A percentile compares a stretch with the other conserved stretches of the same genome.
phyloP scores from a whole-genome alignment of 35 echinoderm and acorn worm genomes.

The Chiridota heheva region DNA sequence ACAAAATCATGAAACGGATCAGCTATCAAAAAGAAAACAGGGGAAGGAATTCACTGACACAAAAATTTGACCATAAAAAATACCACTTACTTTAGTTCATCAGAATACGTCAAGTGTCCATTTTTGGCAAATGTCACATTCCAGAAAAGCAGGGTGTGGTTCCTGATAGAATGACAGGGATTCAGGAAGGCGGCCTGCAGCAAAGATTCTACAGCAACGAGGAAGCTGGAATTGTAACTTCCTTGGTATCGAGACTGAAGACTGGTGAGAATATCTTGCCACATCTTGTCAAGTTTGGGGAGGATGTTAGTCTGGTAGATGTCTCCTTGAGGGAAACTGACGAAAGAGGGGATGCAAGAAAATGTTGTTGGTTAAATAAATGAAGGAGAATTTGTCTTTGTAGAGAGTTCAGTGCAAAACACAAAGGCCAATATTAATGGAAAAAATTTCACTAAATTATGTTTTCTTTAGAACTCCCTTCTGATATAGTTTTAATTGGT shows the following conservation, averaged over 20 bases:
- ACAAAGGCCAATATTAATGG: no score
- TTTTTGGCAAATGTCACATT: slow-evolving; percentile 76
- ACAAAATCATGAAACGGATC: no score
- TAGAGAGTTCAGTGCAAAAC: no score
- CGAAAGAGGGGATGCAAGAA: no score
- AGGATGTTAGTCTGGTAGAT: slow-evolving; percentile 27
- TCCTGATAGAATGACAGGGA: slow-evolving; percentile 65
- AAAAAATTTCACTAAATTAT: no score
- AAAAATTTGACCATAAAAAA: no score
- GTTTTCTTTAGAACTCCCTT: no score
- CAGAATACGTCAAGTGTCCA: slow-evolving; percentile 56
- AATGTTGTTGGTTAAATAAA: no score
- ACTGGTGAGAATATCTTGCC: slow-evolving; percentile 70
- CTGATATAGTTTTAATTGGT: no score
- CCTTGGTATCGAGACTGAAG: slow-evolving; percentile 73
- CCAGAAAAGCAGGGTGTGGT: slow-evolving; percentile 81
- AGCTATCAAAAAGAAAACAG: no score
- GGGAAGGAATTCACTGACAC: no score
- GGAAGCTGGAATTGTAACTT: slow-evolving; percentile 50
- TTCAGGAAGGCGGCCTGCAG: slow-evolving; percentile 62
- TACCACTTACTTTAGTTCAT: slow-evolving; percentile 83
- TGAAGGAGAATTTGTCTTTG: no score
- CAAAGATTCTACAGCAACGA: slow-evolving; percentile 53
- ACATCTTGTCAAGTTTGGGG: slow-evolving; percentile 89
- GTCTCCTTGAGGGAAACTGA: slow-evolving; percentile 11